A percentile compares a stretch with the other conserved stretches of the same genome.
Conservation (phyloP, 2,888 invertebrate genomes). For the Agrotis puta region DNA sequence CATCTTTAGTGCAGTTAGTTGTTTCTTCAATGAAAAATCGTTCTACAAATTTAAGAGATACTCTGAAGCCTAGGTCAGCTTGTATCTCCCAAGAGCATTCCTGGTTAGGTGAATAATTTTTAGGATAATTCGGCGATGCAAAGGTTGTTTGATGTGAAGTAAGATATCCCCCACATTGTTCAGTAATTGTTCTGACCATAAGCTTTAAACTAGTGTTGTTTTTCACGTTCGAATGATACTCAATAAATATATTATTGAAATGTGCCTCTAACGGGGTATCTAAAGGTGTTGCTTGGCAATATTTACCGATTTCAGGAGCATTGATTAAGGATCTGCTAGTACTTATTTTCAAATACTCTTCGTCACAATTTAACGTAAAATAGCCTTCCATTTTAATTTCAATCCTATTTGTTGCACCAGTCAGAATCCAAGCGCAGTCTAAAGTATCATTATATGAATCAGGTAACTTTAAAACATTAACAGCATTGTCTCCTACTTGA, state of each 20-base stretch:
- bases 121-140: slow-evolving; percentile 92
- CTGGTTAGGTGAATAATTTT: slow-evolving; percentile 92
- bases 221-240: slow-evolving; percentile 92
- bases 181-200: slow-evolving; percentile 77
- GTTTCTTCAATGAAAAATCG: slow-evolving; percentile 94
- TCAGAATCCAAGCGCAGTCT: slow-evolving; percentile 94
- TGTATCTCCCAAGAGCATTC: slow-evolving; percentile 96
- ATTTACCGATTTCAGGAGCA: slow-evolving; percentile 91
- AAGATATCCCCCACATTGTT: slow-evolving; percentile 93
- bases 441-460: slow-evolving; percentile 82
- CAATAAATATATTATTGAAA: slow-evolving; percentile 91
- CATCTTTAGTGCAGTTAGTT: slow-evolving; percentile 94
- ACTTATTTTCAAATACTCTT: slow-evolving; percentile 88
- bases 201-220: slow-evolving; percentile 75
- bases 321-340: slow-evolving; percentile 72
- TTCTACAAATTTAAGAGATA: slow-evolving; percentile 92
- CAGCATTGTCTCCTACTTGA: slow-evolving; percentile 69
- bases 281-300: slow-evolving; percentile 91
- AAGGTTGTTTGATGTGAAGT: slow-evolving; percentile 84
- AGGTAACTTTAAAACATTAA: slow-evolving; percentile 82
- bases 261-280: slow-evolving; percentile 84
- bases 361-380: slow-evolving; percentile 75
- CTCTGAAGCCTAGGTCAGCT: slow-evolving; percentile 92
- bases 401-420: slow-evolving; percentile 80
- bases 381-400: slow-evolving; percentile 79